Conservation (phyloP, 2,797 vertebrate genomes). For the Bryconaethiops microstoma region DNA sequence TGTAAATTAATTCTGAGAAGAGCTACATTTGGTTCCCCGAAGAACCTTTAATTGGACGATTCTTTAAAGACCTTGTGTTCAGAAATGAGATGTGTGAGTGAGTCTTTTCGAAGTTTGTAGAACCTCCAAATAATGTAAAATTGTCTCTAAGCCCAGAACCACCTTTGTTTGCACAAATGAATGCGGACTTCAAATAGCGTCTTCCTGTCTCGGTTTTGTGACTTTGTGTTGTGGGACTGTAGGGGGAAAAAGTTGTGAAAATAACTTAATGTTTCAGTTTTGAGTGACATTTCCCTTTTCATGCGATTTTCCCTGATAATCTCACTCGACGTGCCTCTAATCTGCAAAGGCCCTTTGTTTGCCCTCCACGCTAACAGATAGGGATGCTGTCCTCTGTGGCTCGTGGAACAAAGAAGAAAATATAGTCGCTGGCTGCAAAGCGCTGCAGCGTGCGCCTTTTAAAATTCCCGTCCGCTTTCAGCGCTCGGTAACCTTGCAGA, state of each 20-base stretch:
- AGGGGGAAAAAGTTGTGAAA: neutral
- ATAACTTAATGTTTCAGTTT: slow-evolving; percentile 4
- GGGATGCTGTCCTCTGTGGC: slow-evolving; percentile 55
- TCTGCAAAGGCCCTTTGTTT: slow-evolving; percentile 44
- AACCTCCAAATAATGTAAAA: neutral
- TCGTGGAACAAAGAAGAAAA: slow-evolving; percentile 61
- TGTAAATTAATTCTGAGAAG: no score
- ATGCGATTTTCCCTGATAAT: slow-evolving; percentile 10
- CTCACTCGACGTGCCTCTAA: slow-evolving; percentile 14
- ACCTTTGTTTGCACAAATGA: neutral
- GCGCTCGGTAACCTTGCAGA: slow-evolving; percentile 78
- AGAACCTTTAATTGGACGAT: no score
- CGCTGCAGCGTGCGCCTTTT: slow-evolving; percentile 57
- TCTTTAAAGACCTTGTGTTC: no score
- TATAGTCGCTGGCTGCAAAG: slow-evolving; percentile 57
- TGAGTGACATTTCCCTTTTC: slow-evolving; percentile 29
- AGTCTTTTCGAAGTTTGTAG: no score
- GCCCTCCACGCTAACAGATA: slow-evolving; percentile 48
- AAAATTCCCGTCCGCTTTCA: slow-evolving; percentile 57
- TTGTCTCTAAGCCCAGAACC: neutral
- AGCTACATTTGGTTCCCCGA: no score
- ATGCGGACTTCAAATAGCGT: neutral
- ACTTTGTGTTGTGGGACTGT: neutral
- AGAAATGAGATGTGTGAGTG: no score
- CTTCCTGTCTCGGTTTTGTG: neutral